A percentile compares a stretch with the other conserved stretches of the same genome.
These are phyloP conservation scores for Oreortyx pictus DNA, from an alignment of 2,797 vertebrate species.

Conservation along the genomic window DNA sequence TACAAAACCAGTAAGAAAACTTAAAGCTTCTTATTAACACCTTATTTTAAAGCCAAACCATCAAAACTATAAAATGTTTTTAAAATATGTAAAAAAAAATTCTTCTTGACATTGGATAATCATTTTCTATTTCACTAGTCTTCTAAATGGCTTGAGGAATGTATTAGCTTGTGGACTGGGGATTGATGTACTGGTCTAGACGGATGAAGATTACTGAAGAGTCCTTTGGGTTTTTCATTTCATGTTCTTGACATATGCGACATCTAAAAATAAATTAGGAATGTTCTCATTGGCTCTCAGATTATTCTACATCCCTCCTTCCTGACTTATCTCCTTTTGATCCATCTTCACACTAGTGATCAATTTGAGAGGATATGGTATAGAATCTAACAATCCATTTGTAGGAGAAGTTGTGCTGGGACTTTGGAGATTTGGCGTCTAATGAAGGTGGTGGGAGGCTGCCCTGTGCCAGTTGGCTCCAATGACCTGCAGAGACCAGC, in stretches of 20 bases:
- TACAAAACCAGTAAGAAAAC: not conserved
- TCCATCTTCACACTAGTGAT: not conserved
- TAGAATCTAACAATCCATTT: not conserved
- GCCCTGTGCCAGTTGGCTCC: not conserved
- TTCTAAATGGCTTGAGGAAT: not conserved
- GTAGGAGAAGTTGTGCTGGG: not conserved
- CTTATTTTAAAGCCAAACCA: not conserved
- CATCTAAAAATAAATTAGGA: not conserved
- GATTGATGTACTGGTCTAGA: not conserved
- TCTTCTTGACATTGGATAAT: not conserved
- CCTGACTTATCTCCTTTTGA: not conserved
- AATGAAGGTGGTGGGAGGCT: fast-evolving
- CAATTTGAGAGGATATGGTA: not conserved
- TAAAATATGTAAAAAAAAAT: slow-evolving; percentile 18
- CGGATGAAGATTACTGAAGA: not conserved
- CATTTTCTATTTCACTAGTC: not conserved
- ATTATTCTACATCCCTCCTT: not conserved
- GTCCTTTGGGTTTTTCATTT: fast-evolving
- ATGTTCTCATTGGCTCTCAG: not conserved
- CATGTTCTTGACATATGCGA: not conserved
- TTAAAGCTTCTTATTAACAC: slow-evolving; percentile 30
- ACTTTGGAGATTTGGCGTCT: not conserved
- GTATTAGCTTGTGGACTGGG: not conserved
- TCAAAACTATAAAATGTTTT: not conserved
- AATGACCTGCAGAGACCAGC: fast-evolving